phyloP scores from a whole-genome alignment of 64 coral and sea anemone genomes.

The Anthopleura sola region DNA sequence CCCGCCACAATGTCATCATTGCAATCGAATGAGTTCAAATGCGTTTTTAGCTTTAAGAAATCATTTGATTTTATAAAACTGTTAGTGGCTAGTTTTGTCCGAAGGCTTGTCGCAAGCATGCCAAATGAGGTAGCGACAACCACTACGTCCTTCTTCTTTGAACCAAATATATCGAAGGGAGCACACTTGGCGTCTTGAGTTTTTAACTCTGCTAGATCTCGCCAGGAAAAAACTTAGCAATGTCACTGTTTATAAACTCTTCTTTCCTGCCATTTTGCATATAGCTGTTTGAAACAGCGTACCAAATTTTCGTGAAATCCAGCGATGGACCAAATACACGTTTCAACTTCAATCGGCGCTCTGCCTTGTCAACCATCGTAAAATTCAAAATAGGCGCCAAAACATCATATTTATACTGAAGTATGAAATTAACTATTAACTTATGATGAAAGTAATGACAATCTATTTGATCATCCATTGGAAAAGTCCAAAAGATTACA shows the following conservation, averaged over 20 bases:
- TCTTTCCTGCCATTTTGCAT: neutral
- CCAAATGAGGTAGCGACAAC: neutral
- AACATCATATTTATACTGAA: constrained; percentile 1
- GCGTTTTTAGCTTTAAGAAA: neutral
- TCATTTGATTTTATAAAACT: neutral
- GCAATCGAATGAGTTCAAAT: neutral
- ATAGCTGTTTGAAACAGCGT: neutral
- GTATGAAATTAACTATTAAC: neutral
- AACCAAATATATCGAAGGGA: neutral
- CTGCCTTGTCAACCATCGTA: neutral
- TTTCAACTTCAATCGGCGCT: neutral
- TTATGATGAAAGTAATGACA: neutral
- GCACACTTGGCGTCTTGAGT: neutral
- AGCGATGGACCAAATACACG: neutral
- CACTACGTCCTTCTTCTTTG: neutral
- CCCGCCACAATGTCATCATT: neutral
- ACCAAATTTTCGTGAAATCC: neutral
- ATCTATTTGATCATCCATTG: neutral
- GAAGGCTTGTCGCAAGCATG: neutral
- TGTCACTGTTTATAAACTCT: neutral
- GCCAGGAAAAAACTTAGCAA: neutral
- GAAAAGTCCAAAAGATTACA: neutral
- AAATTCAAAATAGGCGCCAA: neutral
- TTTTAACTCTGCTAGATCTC: neutral
- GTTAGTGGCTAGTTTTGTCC: neutral